phyloP scores from a whole-genome alignment of 2,797 vertebrate species.

The Cephalopachus bancanus region DNA sequence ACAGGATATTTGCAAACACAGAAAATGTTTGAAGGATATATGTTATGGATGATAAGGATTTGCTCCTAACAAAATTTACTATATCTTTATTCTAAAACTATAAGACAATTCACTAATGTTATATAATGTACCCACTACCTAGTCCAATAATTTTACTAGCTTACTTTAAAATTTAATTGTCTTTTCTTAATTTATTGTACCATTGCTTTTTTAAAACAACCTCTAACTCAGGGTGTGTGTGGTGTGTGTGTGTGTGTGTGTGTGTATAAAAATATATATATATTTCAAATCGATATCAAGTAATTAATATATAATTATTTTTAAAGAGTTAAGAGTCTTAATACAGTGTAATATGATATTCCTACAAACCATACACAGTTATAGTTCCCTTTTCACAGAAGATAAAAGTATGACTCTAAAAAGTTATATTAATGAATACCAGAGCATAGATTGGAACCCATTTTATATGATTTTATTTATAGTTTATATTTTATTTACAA shows the following conservation, averaged over 20 bases:
- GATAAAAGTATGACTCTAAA: neutral
- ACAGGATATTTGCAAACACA: neutral
- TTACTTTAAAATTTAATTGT: slow-evolving; percentile 40
- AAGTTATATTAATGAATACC: slow-evolving; percentile 16
- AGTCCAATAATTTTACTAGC: neutral
- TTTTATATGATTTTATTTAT: neutral
- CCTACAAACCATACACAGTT: neutral
- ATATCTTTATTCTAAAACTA: neutral
- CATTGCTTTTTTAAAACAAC: neutral
- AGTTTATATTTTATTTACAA: neutral
- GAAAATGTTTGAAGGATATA: neutral
- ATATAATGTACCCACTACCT: neutral
- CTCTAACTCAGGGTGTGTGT: neutral
- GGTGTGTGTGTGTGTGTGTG: no score
- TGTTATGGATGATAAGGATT: neutral
- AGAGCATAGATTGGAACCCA: neutral
- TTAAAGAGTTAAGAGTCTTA: slow-evolving; percentile 29
- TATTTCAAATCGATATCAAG: neutral
- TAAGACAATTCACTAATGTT: neutral
- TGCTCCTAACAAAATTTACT: slow-evolving; percentile 39
- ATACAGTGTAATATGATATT: slow-evolving; percentile 4
- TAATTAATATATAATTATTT: slow-evolving; percentile 41
- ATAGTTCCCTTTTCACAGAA: neutral
- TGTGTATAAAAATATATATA: no score
- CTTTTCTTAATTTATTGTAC: neutral